phyloP scores from a whole-genome alignment of 2,888 invertebrate species.

The Litoditis marina region DNA sequence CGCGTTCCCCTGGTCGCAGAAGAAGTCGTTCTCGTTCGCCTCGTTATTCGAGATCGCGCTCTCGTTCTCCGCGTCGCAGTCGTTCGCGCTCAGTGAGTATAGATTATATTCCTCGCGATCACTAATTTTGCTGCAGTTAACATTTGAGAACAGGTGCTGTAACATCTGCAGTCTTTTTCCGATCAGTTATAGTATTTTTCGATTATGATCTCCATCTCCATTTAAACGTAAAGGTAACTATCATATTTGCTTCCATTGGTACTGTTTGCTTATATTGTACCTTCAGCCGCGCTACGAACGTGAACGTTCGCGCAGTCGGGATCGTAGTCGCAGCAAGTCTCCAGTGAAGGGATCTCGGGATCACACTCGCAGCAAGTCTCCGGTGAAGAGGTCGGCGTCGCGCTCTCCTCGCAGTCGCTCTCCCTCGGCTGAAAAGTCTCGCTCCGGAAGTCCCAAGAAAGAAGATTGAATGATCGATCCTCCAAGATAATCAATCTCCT shows the following conservation, averaged over 20 bases:
- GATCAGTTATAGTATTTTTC: neutral
- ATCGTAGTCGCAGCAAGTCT: conserved; percentile 8
- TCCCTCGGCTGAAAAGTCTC: conserved; percentile 7
- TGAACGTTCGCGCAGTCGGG: conserved; percentile 6
- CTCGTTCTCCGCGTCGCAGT: conserved; percentile 20
- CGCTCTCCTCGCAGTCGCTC: conserved; percentile 15
- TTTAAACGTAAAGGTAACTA: no score
- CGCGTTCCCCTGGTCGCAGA: conserved; percentile 22
- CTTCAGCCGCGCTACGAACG: conserved; percentile 1
- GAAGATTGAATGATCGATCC: no score
- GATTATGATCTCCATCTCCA: no score
- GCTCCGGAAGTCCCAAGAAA: conserved; percentile 6
- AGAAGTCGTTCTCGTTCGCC: conserved; percentile 37
- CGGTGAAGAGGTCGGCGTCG: neutral
- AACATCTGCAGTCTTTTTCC: neutral
- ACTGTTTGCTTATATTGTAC: no score
- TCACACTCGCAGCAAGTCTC: conserved; percentile 3
- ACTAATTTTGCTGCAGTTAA: no score
- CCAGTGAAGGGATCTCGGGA: no score
- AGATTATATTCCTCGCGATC: neutral
- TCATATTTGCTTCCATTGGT: no score
- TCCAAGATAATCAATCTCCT: no score
- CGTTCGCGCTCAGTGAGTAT: conserved; percentile 30
- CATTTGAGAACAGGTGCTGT: neutral
- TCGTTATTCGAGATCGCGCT: conserved; percentile 32